phyloP scores from a whole-genome alignment of 2,797 vertebrate genomes.

The Lutjanus argentimaculatus region DNA sequence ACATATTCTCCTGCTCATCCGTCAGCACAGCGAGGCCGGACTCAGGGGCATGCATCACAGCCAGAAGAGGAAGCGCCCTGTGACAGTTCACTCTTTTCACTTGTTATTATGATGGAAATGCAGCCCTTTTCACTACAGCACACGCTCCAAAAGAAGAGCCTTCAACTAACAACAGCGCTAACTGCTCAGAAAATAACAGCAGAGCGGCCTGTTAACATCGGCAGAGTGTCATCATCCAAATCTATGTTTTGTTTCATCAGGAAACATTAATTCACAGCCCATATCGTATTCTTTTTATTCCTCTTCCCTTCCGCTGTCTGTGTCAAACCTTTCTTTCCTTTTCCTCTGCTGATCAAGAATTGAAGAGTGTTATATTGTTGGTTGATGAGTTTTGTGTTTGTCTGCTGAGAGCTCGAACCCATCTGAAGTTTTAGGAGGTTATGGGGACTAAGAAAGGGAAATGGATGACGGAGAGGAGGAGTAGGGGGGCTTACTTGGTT shows the following conservation, averaged over 20 bases:
- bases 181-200: constrained; percentile 43
- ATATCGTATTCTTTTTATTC: constrained; percentile 71
- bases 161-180: constrained; percentile 51
- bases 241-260: constrained; percentile 64
- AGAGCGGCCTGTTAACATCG: constrained; percentile 59
- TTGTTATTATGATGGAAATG: constrained; percentile 76
- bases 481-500: neutral
- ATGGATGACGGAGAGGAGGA: neutral
- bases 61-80: constrained; percentile 58
- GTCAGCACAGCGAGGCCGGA: constrained; percentile 63
- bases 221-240: constrained; percentile 59
- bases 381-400: constrained; percentile 42
- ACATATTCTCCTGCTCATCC: constrained; percentile 60
- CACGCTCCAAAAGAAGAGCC: constrained; percentile 35
- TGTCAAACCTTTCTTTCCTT: constrained; percentile 53
- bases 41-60: constrained; percentile 69
- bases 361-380: constrained; percentile 57
- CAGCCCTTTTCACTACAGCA: constrained; percentile 51
- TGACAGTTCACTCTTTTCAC: constrained; percentile 73
- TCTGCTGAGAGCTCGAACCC: constrained; percentile 19
- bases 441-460: constrained; percentile 40
- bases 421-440: constrained; percentile 56
- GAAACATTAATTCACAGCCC: constrained; percentile 54
- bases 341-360: constrained; percentile 65
- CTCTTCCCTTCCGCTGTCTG: constrained; percentile 49